Conservation (phyloP, 1,140 invertebrate genomes). For the Cepaea nemoralis region DNA sequence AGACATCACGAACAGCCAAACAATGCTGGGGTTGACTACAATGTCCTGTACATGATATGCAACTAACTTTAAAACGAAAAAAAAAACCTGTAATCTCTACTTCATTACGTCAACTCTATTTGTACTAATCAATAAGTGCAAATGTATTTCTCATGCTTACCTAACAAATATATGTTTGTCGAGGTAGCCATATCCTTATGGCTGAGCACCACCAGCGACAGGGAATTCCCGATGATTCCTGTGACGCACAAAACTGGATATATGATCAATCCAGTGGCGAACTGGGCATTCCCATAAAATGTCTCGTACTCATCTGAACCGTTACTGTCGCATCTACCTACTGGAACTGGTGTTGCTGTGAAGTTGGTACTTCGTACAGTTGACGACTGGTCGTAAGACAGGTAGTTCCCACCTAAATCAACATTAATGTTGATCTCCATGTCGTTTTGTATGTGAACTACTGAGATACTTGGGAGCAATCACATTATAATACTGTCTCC, state of each 20-base stretch:
- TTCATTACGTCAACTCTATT: too few relatives aligned
- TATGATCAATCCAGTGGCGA: conserved; percentile 73
- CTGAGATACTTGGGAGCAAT: too few relatives aligned
- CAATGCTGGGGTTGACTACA: too few relatives aligned
- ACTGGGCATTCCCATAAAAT: conserved; percentile 68
- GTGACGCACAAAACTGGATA: conserved; percentile 81
- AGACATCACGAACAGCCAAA: too few relatives aligned
- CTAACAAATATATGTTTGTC: conserved; percentile 81
- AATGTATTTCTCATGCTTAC: too few relatives aligned
- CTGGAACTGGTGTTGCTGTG: background rate
- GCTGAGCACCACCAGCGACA: conserved; percentile 82
- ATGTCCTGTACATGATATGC: too few relatives aligned
- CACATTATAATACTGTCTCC: too few relatives aligned
- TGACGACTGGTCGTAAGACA: background rate
- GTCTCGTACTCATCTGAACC: conserved; percentile 48
- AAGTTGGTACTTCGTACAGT: background rate
- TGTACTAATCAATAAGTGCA: too few relatives aligned
- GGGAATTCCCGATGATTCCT: conserved; percentile 81
- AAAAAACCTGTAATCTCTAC: background rate
- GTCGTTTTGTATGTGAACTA: too few relatives aligned
- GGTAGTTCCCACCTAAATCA: background rate
- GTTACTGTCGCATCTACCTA: conserved; percentile 40
- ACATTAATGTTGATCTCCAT: background rate
- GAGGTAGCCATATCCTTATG: conserved; percentile 82
- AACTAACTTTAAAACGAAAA: too few relatives aligned